A percentile compares a stretch with the other conserved stretches of the same genome.
Evolutionary conservation across 1,140 invertebrate species (phyloP).

Genomic region (Tachypleus tridentatus): DNA sequence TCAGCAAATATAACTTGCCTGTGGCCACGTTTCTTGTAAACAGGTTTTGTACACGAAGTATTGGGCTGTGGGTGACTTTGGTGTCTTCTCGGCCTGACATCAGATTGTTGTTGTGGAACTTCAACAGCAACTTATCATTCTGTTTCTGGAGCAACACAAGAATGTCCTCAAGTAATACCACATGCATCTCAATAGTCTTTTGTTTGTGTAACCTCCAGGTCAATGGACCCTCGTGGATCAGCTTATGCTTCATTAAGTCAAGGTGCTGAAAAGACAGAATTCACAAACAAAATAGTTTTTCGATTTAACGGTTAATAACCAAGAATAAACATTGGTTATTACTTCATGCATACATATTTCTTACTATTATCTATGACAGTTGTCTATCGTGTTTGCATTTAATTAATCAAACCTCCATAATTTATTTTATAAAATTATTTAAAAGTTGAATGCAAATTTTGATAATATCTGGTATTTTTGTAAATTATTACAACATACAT

Average conservation of each 20-base stretch:
- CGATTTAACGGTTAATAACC: no score
- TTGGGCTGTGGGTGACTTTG: constrained; percentile 48
- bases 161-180: constrained; percentile 72
- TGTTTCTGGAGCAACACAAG: constrained; percentile 77
- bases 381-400: no score
- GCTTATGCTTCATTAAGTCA: constrained; percentile 61
- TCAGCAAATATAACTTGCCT: constrained; percentile 38
- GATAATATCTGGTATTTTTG: no score
- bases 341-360: no score
- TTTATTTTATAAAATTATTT: no score
- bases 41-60: constrained; percentile 57
- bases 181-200: constrained; percentile 70
- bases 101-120: constrained; percentile 49
- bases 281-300: no score
- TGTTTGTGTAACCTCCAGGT: constrained; percentile 54
- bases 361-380: no score
- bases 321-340: no score
- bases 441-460: no score
- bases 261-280: constrained; percentile 39
- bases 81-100: constrained; percentile 37
- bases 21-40: constrained; percentile 65
- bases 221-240: constrained; percentile 76
- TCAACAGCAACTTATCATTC: constrained; percentile 70
- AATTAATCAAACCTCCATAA: no score
- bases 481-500: no score